These are phyloP conservation scores for Neopipo cinnamomea DNA, from an alignment of 2,113 vertebrate genomes.

Conservation along the genomic window DNA sequence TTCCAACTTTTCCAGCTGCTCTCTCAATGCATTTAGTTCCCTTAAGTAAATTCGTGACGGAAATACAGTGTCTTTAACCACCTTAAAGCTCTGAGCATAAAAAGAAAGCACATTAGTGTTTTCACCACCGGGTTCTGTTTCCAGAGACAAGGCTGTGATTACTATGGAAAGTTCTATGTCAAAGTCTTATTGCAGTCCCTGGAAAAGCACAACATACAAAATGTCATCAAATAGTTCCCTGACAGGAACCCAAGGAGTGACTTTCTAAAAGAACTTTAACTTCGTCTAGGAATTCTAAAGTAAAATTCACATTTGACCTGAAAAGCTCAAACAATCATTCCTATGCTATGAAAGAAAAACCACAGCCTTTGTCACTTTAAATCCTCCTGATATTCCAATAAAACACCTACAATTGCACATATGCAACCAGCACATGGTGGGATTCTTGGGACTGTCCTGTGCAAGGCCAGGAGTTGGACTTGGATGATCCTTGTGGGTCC, in stretches of 20 bases:
- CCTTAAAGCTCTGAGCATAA: constrained; percentile 64
- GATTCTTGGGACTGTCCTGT: background rate
- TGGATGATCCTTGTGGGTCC: background rate
- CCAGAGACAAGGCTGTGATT: background rate
- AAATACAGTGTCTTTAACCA: constrained; percentile 67
- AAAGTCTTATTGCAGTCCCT: background rate
- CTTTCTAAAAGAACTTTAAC: background rate
- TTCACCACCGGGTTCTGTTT: background rate
- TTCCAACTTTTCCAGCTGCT: constrained; percentile 77
- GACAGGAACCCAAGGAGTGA: background rate
- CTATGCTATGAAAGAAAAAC: too few relatives aligned
- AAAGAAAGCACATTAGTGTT: background rate
- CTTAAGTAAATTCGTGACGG: constrained; percentile 64
- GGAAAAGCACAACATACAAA: background rate
- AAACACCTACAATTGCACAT: too few relatives aligned
- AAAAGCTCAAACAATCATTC: background rate
- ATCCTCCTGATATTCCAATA: too few relatives aligned
- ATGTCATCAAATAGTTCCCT: background rate
- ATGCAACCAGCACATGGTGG: background rate
- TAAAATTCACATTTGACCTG: background rate
- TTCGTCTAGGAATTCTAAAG: background rate
- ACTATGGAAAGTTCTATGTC: background rate
- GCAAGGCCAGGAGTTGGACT: background rate
- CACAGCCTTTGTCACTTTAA: too few relatives aligned
- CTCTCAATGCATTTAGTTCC: constrained; percentile 68